Percentiles rank a stretch among this genome's conserved stretches.
Conservation (phyloP, 2,113 vertebrate genomes). For the Meriones unguiculatus region DNA sequence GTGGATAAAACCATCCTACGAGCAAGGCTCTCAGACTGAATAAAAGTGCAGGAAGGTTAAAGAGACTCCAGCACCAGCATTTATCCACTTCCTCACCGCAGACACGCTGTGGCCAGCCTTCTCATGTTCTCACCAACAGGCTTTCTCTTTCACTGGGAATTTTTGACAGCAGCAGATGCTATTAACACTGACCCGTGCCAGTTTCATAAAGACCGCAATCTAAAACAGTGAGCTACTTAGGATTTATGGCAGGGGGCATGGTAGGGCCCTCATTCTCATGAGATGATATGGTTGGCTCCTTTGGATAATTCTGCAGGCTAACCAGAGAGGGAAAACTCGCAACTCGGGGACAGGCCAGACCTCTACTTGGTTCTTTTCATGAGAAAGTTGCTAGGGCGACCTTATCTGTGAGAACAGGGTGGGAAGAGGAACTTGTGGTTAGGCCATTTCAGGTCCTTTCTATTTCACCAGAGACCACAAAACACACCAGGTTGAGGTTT, state of each 20-base stretch:
- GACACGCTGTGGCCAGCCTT: not conserved
- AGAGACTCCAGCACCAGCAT: not conserved
- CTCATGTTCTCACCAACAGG: not conserved
- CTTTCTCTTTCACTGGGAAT: too few species aligned
- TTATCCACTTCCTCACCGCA: not conserved
- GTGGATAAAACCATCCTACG: not conserved
- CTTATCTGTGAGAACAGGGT: not conserved
- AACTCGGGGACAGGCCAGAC: not conserved
- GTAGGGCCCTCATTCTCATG: rapidly evolving
- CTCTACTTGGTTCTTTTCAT: not conserved
- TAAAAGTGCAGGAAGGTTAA: not conserved
- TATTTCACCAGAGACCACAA: not conserved
- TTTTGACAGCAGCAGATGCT: too few species aligned
- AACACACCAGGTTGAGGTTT: not conserved
- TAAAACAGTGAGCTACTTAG: not conserved
- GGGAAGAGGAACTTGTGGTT: not conserved
- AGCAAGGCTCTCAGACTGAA: not conserved
- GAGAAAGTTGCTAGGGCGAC: not conserved
- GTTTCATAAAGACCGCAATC: not conserved
- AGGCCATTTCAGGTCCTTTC: not conserved
- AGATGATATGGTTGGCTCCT: not conserved
- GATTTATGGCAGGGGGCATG: not conserved
- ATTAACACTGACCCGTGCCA: not conserved
- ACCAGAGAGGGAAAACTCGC: not conserved
- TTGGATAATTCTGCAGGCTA: not conserved